Conservation (phyloP, 2,797 vertebrate species). For the Siniperca obscura region DNA sequence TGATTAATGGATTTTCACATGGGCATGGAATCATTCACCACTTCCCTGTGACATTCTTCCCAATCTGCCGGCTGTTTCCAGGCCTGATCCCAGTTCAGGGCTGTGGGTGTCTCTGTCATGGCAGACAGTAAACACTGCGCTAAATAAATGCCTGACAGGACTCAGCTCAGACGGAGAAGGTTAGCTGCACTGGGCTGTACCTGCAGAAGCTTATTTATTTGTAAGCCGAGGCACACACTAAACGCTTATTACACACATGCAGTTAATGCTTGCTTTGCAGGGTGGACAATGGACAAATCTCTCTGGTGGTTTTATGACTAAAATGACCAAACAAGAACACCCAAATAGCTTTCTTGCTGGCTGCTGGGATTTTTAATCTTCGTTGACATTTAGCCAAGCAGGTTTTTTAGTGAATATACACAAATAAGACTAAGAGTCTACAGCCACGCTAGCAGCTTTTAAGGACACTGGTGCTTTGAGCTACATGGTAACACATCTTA, state of each 20-base stretch:
- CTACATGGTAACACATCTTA: not conserved
- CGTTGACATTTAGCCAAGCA: not conserved
- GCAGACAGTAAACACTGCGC: constrained; percentile 68
- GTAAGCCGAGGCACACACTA: constrained; percentile 24
- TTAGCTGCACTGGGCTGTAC: constrained; percentile 11
- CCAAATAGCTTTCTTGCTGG: not conserved
- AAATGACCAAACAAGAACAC: not conserved
- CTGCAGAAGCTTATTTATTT: constrained; percentile 34
- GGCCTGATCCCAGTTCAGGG: constrained; percentile 49
- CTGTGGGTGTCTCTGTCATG: constrained; percentile 46
- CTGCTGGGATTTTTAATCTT: not conserved
- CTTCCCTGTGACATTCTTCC: constrained; percentile 78
- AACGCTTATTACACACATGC: constrained; percentile 21
- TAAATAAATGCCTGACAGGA: constrained; percentile 52
- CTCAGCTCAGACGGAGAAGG: constrained; percentile 36
- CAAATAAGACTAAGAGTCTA: not conserved
- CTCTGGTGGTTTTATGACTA: not conserved
- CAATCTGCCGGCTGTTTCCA: constrained; percentile 33
- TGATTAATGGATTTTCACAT: constrained; percentile 84
- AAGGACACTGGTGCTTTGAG: not conserved
- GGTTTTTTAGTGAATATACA: not conserved
- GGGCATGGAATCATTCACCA: constrained; percentile 71
- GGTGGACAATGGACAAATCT: constrained; percentile 6
- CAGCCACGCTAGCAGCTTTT: not conserved
- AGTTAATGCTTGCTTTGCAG: constrained; percentile 35